These are phyloP conservation scores for Babyrousa celebensis DNA, from an alignment of 2,797 vertebrate genomes.

Conservation along the genomic window DNA sequence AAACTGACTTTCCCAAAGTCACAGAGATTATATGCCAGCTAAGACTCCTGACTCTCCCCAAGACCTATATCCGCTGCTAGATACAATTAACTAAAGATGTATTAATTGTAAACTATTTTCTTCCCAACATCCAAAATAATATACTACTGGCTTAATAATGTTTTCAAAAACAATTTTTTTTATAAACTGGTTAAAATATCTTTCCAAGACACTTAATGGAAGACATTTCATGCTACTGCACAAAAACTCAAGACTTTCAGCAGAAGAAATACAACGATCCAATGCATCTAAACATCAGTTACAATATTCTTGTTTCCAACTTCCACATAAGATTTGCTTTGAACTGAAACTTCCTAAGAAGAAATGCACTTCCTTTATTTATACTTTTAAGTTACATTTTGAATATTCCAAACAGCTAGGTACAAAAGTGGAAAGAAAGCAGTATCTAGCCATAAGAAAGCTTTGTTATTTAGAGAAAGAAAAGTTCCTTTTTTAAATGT, in stretches of 20 bases:
- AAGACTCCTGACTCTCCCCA: conserved; percentile 2
- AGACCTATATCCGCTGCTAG: not conserved
- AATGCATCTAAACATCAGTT: conserved; percentile 32
- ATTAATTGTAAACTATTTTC: conserved; percentile 32
- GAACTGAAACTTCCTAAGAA: conserved; percentile 57
- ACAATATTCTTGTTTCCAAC: conserved; percentile 14
- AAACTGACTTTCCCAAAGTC: conserved; percentile 53
- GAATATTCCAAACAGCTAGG: conserved; percentile 52
- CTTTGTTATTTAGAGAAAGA: not conserved
- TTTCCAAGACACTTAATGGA: not conserved
- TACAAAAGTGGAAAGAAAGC: conserved; percentile 63
- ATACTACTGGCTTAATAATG: not conserved
- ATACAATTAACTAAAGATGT: not conserved
- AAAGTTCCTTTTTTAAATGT: conserved; percentile 18
- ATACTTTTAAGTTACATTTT: conserved; percentile 38
- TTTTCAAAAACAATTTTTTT: conserved; percentile 18
- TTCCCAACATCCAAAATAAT: conserved; percentile 59
- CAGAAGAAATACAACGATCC: conserved; percentile 37
- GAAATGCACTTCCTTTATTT: conserved; percentile 46
- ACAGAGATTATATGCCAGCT: not conserved
- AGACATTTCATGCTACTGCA: not conserved
- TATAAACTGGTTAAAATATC: not conserved
- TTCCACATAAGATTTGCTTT: conserved; percentile 34
- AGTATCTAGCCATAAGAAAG: not conserved
- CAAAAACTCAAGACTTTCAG: conserved; percentile 56